Conservation (phyloP, 2,797 vertebrate genomes). For the Poecilia gillii region DNA sequence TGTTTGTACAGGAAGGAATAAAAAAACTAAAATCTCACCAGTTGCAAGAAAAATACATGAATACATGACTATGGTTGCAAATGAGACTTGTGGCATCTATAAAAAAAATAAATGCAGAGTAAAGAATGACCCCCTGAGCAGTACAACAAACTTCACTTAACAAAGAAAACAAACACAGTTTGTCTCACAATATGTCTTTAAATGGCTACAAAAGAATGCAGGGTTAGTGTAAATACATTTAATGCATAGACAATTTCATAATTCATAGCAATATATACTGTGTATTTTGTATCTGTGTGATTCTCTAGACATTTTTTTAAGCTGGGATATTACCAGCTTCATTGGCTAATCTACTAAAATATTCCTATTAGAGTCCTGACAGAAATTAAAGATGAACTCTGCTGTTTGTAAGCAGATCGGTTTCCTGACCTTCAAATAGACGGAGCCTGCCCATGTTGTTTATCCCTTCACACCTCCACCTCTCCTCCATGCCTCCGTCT, state of each 20-base stretch:
- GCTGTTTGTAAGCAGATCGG: slow-evolving; percentile 29
- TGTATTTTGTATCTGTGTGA: neutral
- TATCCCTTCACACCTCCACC: slow-evolving; percentile 41
- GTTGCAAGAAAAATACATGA: neutral
- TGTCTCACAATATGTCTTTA: neutral
- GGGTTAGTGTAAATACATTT: neutral
- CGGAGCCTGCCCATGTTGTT: slow-evolving; percentile 30
- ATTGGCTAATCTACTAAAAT: neutral
- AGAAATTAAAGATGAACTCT: neutral
- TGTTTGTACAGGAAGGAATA: neutral
- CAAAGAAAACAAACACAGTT: neutral
- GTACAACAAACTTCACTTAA: neutral
- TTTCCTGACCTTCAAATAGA: slow-evolving; percentile 62
- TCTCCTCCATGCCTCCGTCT: slow-evolving; percentile 40
- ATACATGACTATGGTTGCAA: neutral
- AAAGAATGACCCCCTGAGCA: neutral
- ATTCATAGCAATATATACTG: neutral
- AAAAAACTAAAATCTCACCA: neutral
- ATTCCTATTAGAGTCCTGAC: neutral
- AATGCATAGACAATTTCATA: neutral
- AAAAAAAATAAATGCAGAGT: neutral
- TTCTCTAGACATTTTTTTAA: neutral
- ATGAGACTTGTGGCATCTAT: neutral
- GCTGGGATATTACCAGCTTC: neutral
- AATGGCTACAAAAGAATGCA: neutral